Evolutionary conservation across 2,797 vertebrate genomes (phyloP).

Genomic region (Sebastolobus altivelis): DNA sequence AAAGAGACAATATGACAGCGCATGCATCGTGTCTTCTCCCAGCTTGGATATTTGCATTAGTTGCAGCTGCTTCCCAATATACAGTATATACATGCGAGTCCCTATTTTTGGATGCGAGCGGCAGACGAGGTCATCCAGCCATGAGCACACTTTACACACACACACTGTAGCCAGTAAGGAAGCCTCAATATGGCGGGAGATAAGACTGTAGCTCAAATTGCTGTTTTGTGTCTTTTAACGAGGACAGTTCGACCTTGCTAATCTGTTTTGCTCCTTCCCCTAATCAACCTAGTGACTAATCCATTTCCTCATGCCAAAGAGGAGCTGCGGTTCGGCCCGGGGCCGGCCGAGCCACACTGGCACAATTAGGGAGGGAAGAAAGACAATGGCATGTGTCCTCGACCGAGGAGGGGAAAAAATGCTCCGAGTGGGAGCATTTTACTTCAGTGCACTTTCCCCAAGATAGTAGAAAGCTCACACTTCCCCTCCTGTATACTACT

Average conservation of each 20-base stretch:
- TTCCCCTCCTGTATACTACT: constrained; percentile 6
- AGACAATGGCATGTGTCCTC: constrained; percentile 62
- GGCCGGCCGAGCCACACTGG: constrained; percentile 57
- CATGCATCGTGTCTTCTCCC: constrained; percentile 37
- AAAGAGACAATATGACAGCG: constrained; percentile 33
- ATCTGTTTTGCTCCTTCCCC: constrained; percentile 74
- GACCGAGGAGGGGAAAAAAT: constrained; percentile 48
- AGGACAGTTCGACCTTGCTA: constrained; percentile 75
- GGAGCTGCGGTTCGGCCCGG: constrained; percentile 56
- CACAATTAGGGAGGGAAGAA: constrained; percentile 54
- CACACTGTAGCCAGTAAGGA: constrained; percentile 45
- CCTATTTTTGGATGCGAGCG: constrained; percentile 68
- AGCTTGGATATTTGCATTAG: constrained; percentile 51
- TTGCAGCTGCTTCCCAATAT: constrained; percentile 43
- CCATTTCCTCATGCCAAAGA: constrained; percentile 70
- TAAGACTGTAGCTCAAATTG: constrained; percentile 69
- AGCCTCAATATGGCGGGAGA: constrained; percentile 59
- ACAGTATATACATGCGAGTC: constrained; percentile 33
- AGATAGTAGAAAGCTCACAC: constrained; percentile 43
- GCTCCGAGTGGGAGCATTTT: constrained; percentile 51
- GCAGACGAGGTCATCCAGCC: constrained; percentile 73
- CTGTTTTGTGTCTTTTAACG: constrained; percentile 76
- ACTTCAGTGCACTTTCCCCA: constrained; percentile 53
- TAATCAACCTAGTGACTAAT: constrained; percentile 82
- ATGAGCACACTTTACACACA: constrained; percentile 35